These are phyloP conservation scores for Caenorhabditis tropicalis DNA, from an alignment of 1,140 invertebrate species.

Conservation along the genomic window DNA sequence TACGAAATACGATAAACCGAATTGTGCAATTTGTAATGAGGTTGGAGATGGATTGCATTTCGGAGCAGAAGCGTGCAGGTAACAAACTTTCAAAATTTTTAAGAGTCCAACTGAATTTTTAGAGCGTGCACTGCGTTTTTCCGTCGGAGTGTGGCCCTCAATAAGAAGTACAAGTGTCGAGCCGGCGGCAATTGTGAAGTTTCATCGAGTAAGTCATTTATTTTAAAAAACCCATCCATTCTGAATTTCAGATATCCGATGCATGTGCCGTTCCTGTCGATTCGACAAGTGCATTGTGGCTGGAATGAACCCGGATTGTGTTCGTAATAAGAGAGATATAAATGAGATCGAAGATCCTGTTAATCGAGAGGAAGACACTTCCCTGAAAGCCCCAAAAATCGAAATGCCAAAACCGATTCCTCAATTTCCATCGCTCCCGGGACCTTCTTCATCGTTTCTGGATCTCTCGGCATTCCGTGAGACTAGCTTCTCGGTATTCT, in stretches of 20 bases:
- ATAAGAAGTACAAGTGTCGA: slow-evolving; percentile 5
- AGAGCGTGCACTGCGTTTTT: slow-evolving; percentile 31
- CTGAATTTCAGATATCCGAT: slow-evolving; percentile 15
- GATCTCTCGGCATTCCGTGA: not conserved
- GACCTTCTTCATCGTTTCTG: not conserved
- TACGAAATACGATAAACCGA: not conserved
- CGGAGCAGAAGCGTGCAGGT: slow-evolving; percentile 23
- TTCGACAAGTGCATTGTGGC: slow-evolving; percentile 97
- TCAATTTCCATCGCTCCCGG: not conserved
- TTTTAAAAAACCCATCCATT: too few species aligned
- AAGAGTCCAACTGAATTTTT: not conserved
- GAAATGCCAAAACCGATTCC: not conserved
- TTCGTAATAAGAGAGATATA: not conserved
- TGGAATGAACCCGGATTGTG: slow-evolving; percentile 74
- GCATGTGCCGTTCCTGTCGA: slow-evolving; percentile 88
- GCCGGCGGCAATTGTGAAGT: slow-evolving; percentile 11
- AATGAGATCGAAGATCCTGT: not conserved
- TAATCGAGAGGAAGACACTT: not conserved
- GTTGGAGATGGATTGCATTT: slow-evolving; percentile 30
- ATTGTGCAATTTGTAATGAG: slow-evolving; percentile 19
- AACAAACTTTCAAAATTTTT: not conserved
- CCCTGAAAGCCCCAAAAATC: not conserved
- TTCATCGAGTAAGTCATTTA: not conserved
- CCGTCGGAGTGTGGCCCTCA: not conserved
- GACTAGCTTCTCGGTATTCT: not conserved